Conservation (phyloP, 2,113 vertebrate species). For the Boleophthalmus pectinirostris region DNA sequence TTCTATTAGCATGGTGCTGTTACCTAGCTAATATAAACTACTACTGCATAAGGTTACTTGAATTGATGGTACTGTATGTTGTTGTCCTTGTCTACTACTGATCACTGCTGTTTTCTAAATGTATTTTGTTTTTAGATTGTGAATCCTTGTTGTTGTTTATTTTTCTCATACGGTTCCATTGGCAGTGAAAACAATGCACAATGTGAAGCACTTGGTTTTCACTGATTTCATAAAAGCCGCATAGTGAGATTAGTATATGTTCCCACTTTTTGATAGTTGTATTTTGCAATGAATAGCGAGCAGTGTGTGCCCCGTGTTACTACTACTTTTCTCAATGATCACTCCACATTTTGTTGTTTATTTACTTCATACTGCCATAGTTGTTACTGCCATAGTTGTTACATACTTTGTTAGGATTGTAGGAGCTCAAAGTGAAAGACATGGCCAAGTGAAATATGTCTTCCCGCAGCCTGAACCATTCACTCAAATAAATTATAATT, state of each 20-base stretch:
- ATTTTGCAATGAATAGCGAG: too few relatives aligned
- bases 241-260: background rate
- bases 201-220: background rate
- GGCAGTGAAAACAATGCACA: background rate
- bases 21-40: background rate
- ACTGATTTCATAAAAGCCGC: background rate
- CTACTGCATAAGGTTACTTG: slow-evolving; percentile 3
- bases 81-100: background rate
- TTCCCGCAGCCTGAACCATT: background rate
- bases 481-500: background rate
- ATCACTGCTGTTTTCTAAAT: background rate
- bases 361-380: background rate
- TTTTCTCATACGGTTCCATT: background rate
- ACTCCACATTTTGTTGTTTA: background rate
- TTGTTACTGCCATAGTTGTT: background rate
- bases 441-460: background rate
- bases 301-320: too few relatives aligned
- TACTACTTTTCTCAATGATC: background rate
- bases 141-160: background rate
- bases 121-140: background rate
- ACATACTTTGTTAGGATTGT: background rate
- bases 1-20: background rate
- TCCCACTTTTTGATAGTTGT: background rate
- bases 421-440: background rate
- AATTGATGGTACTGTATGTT: background rate